Base-by-base conservation (phyloP, 2,888 invertebrate genomes). In the Microdon myrmicae region DNA sequence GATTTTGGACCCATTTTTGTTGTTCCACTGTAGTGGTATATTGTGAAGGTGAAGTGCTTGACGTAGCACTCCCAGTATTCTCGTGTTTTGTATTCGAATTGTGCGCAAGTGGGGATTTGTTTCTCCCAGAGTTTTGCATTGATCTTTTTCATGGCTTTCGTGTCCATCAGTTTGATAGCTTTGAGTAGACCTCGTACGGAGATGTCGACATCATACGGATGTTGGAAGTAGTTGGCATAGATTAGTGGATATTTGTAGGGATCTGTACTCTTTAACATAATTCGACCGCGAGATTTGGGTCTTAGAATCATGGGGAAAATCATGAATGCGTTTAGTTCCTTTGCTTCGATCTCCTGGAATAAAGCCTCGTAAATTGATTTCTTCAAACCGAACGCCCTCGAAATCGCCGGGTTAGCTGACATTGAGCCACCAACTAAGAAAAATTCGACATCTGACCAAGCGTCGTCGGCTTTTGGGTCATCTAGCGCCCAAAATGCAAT, bases 401-500 rank as follows among this genome's bases (percentile, higher is more conserved):
- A 74, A 31, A 78, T 76, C 1, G 78, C 77, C 4, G 77, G 77
- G 71, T 71, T 70, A 69, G 83, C 67, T 74, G 82, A 71, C 76
- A 79, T 75, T 5, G 76, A 75, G 2, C 85, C 85, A 3, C 85
- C 85, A 0, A 86, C 79, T 69, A 87, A 83, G 47, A 90, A 83
- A 9, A 90, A 74, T 74, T 91, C 89, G 43, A 90, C 83, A 72
- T 90, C 89, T 0, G 90, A 89, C 75, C 84, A 83, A 53, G 82
- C 82, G 38, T 77, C 77, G 41, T 71, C 72, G 12, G 81, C 79
- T 8, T 80, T 71, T 1, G 84, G 83, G 58, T 83, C 77, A 61
- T 84, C 83, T 8, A 87, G 83, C 71, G 85, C 84, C 56, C 86
- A 82, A 71, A 86, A 88, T 4, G 83, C 86, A 2, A 88, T 81